Percentiles rank a stretch among this genome's conserved stretches.
These are phyloP conservation scores for Limenitis camilla DNA, from an alignment of 2,888 invertebrate genomes.

Conservation along the genomic window DNA sequence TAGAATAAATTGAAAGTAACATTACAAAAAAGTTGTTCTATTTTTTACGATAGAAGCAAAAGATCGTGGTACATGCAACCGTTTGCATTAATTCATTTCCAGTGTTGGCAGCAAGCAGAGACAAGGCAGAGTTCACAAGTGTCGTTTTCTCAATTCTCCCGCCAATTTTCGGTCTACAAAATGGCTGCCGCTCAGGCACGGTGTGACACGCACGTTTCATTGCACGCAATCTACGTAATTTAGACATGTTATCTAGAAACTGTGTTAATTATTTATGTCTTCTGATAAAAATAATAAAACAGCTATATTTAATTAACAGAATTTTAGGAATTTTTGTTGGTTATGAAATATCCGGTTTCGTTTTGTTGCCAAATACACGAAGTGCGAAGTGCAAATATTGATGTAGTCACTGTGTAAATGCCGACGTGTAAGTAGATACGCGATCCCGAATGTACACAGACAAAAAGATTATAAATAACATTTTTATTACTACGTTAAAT, in stretches of 20 bases:
- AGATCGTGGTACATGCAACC: conserved; percentile 2
- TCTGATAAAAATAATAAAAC: conserved; percentile 10
- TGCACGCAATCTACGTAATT: conserved; percentile 40
- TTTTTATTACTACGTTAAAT: conserved; percentile 30
- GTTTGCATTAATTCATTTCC: conserved; percentile 21
- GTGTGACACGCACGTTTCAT: conserved; percentile 44
- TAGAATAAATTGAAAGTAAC: not conserved
- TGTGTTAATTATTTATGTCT: conserved; percentile 20
- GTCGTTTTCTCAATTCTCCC: conserved; percentile 67
- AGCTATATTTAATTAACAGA: not conserved
- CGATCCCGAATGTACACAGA: conserved; percentile 41
- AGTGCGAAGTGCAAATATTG: conserved; percentile 53
- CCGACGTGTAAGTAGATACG: conserved; percentile 41
- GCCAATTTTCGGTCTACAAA: conserved; percentile 63
- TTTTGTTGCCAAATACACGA: conserved; percentile 28
- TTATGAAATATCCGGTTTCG: not conserved
- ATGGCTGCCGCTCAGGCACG: conserved; percentile 53
- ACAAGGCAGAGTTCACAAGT: conserved; percentile 37
- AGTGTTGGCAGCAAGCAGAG: conserved; percentile 19
- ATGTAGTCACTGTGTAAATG: conserved; percentile 38
- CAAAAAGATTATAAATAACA: conserved; percentile 43
- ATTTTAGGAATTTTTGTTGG: conserved; percentile 1
- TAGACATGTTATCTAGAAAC: conserved; percentile 19
- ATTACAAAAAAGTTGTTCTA: not conserved
- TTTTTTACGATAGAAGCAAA: not conserved